phyloP scores from a whole-genome alignment of 2,113 vertebrate genomes.

The Naja naja region DNA sequence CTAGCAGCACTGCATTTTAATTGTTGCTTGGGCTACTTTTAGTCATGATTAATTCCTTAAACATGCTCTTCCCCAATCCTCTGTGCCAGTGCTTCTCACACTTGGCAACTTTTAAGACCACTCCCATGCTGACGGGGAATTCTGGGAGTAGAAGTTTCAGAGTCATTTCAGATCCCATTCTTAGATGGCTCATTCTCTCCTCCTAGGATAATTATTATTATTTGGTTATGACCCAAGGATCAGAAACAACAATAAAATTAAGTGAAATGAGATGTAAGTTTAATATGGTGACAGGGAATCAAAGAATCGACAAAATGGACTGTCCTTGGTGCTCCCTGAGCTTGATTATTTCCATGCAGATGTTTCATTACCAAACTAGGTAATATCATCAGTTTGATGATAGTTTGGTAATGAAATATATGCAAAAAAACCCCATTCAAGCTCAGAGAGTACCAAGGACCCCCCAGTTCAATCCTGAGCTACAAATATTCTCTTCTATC shows the following conservation, averaged over 20 bases:
- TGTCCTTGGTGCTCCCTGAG: not conserved
- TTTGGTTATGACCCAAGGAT: not conserved
- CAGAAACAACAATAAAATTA: not conserved
- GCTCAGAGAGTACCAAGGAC: too few relatives aligned
- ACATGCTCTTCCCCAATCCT: not conserved
- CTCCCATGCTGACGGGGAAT: not conserved
- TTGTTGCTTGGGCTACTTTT: not conserved
- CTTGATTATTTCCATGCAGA: not conserved
- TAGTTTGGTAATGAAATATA: too few relatives aligned
- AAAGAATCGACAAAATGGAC: not conserved
- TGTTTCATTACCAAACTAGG: not conserved
- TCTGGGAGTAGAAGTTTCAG: not conserved
- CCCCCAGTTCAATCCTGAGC: too few relatives aligned
- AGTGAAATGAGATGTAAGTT: not conserved
- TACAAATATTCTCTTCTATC: too few relatives aligned
- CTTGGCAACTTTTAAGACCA: not conserved
- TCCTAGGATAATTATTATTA: not conserved
- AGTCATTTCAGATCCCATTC: not conserved
- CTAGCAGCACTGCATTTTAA: not conserved
- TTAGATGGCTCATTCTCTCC: not conserved
- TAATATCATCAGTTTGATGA: not conserved
- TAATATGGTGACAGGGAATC: not conserved
- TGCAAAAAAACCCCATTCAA: too few relatives aligned
- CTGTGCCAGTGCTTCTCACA: not conserved
- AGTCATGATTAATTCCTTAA: not conserved